Evolutionary conservation across 2,113 vertebrate genomes (phyloP).

Genomic region (western clawed frog (Xenopus tropicalis)): DNA sequence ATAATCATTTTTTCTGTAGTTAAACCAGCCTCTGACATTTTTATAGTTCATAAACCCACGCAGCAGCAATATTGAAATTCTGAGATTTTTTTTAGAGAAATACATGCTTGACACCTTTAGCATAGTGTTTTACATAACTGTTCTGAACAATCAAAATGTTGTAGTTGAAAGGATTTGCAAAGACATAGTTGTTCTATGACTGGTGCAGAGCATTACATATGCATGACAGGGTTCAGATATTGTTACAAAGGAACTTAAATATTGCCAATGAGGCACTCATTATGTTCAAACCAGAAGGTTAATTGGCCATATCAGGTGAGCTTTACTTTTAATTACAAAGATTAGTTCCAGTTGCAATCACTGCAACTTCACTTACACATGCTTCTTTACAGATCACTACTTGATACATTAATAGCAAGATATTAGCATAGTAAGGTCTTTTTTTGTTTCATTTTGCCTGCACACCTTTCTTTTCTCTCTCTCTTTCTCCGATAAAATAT

Average conservation of each 20-base stretch:
- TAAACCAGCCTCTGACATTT: too few relatives aligned
- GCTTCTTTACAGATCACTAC: conserved; percentile 28
- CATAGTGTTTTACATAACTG: conserved; percentile 4
- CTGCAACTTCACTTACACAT: conserved; percentile 23
- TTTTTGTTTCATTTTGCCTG: not conserved
- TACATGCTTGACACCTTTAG: too few relatives aligned
- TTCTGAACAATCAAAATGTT: conserved; percentile 7
- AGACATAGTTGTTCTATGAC: conserved; percentile 12
- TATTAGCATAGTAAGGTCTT: conserved; percentile 6
- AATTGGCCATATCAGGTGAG: conserved; percentile 41
- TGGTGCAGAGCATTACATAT: conserved; percentile 37
- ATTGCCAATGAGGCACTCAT: conserved; percentile 39
- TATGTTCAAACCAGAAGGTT: conserved; percentile 41
- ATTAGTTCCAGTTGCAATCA: conserved; percentile 39
- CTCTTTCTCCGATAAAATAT: too few relatives aligned
- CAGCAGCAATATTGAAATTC: too few relatives aligned
- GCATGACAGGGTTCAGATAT: conserved; percentile 29
- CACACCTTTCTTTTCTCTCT: too few relatives aligned
- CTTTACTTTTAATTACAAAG: conserved; percentile 41
- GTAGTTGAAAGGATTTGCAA: conserved; percentile 3
- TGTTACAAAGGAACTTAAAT: conserved; percentile 43
- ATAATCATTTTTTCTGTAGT: too few relatives aligned
- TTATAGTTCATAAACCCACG: too few relatives aligned
- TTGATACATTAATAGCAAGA: conserved; percentile 7
- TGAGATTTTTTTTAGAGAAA: too few relatives aligned